Base-by-base conservation (phyloP, 1,140 invertebrate genomes). In the Diprion similis region DNA sequence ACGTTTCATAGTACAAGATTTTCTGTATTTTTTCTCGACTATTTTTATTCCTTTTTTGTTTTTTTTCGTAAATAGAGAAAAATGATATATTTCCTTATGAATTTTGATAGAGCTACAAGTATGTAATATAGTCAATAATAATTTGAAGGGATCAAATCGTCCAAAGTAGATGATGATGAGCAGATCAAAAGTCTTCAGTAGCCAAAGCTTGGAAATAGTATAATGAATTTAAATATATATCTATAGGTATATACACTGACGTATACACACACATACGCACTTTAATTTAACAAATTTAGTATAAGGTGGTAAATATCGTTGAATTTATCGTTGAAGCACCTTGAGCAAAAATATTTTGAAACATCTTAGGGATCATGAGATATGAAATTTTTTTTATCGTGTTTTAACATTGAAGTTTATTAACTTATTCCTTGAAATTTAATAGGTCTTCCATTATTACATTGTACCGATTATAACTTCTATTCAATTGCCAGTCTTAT, bases 121-220 rank as follows among this genome's bases (percentile, higher is more conserved):
- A 37, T 37, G 24, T 59, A 59, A 11, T 59, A 59, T 59, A 59
- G 51, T 11, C n/a, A 59, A 59, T 59, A 17, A 64, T 45, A 68
- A 68, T 68, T 68, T 45, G 17, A 68, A 13, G 66, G 66, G 66
- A 68, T 68, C 66, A 68, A 37, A 68, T 68, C 66, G 17, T 68
- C 66, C 66, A 68, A 19, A 1, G 66, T 68, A 68, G 1, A 59
- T 37, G 24, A 64, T 64, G 59, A 64, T 68, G 66, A 68, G 17
- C 66, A 6, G 17, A 45, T 68, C 37, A 68, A 68, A 45, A 68
- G 19, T 64, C 59, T 37, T 64, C 59, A 68, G 10, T 19, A 68
- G 66, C 19, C 59, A 64, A 64, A 64, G 59, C 66, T 18, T 18
- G 37, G 19, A 68, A 19, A 68, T 45, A 68, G 66, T 19, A 11